These are phyloP conservation scores for Yponomeuta malinellus DNA, from an alignment of 2,888 invertebrate species.

Conservation along the genomic window DNA sequence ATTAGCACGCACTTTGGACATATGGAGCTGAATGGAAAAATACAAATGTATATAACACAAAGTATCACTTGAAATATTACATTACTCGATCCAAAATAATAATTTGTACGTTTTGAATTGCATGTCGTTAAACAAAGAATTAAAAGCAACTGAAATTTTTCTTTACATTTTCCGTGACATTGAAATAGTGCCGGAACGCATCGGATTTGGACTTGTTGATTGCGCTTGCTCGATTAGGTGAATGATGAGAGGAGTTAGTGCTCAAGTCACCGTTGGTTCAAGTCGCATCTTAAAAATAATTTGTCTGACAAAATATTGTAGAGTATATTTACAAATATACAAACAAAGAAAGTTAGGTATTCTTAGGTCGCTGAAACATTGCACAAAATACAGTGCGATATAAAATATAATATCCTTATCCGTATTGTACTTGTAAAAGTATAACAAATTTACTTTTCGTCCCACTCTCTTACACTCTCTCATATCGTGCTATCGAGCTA, in stretches of 20 bases:
- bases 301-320: too few relatives aligned
- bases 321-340: too few relatives aligned
- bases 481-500: too few relatives aligned
- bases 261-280: neutral
- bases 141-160: neutral
- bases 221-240: neutral
- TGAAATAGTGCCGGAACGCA: constrained; percentile 6
- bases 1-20: constrained; percentile 17
- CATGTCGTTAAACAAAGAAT: neutral
- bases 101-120: neutral
- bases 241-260: neutral
- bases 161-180: constrained; percentile 1
- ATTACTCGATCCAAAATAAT: neutral
- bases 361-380: too few relatives aligned
- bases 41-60: neutral
- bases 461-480: too few relatives aligned
- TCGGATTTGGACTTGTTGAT: constrained; percentile 8
- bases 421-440: too few relatives aligned
- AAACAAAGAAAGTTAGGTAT: too few relatives aligned
- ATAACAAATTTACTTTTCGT: too few relatives aligned
- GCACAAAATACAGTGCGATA: too few relatives aligned
- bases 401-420: too few relatives aligned
- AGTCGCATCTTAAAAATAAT: neutral
- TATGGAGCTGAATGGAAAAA: neutral
- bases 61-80: neutral